Percentiles rank a stretch among this genome's conserved stretches.
These are phyloP conservation scores for Apis cerana DNA, from an alignment of 1,140 invertebrate genomes.

Conservation along the genomic window DNA sequence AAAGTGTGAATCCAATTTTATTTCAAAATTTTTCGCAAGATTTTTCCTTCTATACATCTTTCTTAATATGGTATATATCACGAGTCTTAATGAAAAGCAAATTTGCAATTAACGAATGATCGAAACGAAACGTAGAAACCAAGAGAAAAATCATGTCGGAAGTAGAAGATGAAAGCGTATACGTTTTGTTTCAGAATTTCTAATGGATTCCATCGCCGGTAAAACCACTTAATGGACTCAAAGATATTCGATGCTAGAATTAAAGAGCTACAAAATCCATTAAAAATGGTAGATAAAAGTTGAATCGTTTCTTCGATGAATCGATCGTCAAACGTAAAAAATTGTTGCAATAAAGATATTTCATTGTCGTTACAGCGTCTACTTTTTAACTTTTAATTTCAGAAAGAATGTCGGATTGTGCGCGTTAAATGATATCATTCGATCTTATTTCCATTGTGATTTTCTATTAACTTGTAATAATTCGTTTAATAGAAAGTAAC, in stretches of 20 bases:
- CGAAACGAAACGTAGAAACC: neutral
- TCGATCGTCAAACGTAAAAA: neutral
- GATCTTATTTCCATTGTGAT: too few relatives aligned
- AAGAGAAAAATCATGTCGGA: neutral
- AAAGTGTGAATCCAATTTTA: too few relatives aligned
- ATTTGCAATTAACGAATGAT: neutral
- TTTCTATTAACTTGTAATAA: too few relatives aligned
- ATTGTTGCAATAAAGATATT: neutral
- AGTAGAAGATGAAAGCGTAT: neutral
- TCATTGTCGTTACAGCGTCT: too few relatives aligned
- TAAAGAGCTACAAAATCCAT: neutral
- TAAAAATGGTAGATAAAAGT: neutral
- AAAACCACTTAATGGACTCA: conserved; percentile 18
- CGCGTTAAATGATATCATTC: too few relatives aligned
- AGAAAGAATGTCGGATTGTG: too few relatives aligned
- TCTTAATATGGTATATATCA: too few relatives aligned
- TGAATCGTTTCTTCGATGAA: neutral
- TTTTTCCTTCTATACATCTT: too few relatives aligned
- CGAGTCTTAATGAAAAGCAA: neutral
- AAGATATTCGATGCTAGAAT: conserved; percentile 10
- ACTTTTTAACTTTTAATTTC: too few relatives aligned
- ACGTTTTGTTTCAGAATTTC: neutral
- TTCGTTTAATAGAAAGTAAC: too few relatives aligned
- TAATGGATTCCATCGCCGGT: conserved; percentile 3
- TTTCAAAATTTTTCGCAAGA: too few relatives aligned